Conservation (phyloP, 2,113 vertebrate genomes). For the Leptodactylus fuscus region DNA sequence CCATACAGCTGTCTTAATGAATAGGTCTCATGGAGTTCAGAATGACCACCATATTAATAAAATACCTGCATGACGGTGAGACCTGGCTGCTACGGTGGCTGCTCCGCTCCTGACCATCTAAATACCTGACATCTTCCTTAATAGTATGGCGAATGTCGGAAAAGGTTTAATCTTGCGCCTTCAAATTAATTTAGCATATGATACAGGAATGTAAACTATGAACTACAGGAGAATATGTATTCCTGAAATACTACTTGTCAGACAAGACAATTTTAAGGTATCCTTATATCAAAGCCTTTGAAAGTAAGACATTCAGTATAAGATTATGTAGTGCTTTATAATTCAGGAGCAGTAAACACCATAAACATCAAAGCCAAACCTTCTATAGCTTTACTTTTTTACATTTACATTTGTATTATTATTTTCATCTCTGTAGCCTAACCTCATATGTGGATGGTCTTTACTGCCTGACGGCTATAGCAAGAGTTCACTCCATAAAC, state of each 20-base stretch:
- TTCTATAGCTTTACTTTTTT: neutral
- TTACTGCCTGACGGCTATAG: neutral
- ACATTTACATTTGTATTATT: neutral
- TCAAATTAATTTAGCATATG: too few species aligned
- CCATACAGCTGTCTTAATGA: too few species aligned
- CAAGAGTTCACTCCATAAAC: constrained; percentile 2
- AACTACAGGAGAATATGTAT: neutral
- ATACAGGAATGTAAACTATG: too few species aligned
- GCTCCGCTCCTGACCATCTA: too few species aligned
- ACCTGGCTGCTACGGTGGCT: too few species aligned
- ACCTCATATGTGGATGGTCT: neutral
- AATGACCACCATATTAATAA: too few species aligned
- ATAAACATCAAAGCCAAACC: neutral
- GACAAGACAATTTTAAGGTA: neutral
- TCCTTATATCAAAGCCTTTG: neutral
- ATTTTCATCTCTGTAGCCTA: neutral
- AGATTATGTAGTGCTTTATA: neutral
- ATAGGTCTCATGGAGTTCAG: too few species aligned
- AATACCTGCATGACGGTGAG: too few species aligned
- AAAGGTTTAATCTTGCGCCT: too few species aligned
- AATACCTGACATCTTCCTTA: too few species aligned
- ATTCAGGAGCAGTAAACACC: neutral
- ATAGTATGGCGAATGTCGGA: too few species aligned
- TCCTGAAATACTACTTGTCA: neutral
- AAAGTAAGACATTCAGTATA: neutral